These are phyloP conservation scores for Silurus meridionalis DNA, from an alignment of 2,113 vertebrate species.

Conservation along the genomic window DNA sequence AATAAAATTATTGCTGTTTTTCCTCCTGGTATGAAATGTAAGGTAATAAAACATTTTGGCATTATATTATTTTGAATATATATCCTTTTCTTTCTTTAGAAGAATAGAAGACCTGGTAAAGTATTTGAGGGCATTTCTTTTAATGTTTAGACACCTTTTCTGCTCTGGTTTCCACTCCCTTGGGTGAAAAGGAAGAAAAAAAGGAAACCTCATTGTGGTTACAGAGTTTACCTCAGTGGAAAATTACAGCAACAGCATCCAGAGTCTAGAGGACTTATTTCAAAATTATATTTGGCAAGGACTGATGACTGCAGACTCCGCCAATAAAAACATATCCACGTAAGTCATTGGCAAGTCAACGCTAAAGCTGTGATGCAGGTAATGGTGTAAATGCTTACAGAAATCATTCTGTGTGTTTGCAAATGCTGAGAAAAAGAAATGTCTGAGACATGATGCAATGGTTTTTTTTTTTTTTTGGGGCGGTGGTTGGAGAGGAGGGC, in stretches of 20 bases:
- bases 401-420: neutral
- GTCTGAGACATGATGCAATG: neutral
- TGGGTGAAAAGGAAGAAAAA: neutral
- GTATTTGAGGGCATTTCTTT: neutral
- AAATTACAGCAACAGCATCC: conserved; percentile 6
- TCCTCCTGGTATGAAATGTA: too few relatives aligned
- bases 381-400: neutral
- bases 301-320: neutral
- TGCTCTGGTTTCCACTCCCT: neutral
- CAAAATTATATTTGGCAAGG: neutral
- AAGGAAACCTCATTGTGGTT: neutral
- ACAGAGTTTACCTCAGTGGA: conserved; percentile 19
- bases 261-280: too few relatives aligned
- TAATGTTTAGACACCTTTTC: neutral
- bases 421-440: neutral
- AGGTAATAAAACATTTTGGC: too few relatives aligned
- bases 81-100: neutral
- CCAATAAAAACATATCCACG: neutral
- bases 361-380: neutral
- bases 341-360: neutral
- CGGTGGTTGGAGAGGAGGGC: too few relatives aligned
- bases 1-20: too few relatives aligned
- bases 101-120: neutral
- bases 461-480: too few relatives aligned
- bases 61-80: neutral